Percentiles rank a stretch among this genome's conserved stretches.
phyloP scores from a whole-genome alignment of 2,113 vertebrate species.

The Triplophysa rosa region DNA sequence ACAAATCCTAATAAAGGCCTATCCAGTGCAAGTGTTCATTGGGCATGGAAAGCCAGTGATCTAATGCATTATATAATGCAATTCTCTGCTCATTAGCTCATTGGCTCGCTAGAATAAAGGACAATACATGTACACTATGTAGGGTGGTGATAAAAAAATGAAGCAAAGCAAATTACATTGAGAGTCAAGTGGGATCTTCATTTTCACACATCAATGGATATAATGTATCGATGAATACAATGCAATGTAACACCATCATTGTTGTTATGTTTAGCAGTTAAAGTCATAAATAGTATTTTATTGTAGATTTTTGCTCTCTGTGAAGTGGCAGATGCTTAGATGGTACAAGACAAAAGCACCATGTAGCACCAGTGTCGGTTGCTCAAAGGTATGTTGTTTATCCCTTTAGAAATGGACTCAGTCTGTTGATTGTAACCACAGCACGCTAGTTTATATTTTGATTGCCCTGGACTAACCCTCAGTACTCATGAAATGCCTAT shows the following conservation, averaged over 20 bases:
- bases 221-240: too few relatives aligned
- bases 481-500: constrained; percentile 73
- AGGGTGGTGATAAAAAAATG: not conserved
- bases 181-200: too few relatives aligned
- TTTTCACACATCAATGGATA: too few relatives aligned
- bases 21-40: constrained; percentile 20
- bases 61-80: constrained; percentile 2
- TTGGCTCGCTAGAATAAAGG: constrained; percentile 12
- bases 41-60: constrained; percentile 3
- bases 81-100: constrained; percentile 17
- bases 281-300: too few relatives aligned
- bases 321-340: not conserved
- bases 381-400: not conserved
- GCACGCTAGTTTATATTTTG: constrained; percentile 63
- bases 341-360: not conserved
- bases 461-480: constrained; percentile 56
- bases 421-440: constrained; percentile 48
- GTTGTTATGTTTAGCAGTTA: too few relatives aligned
- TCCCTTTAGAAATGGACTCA: constrained; percentile 2
- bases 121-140: not conserved
- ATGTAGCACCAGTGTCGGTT: not conserved
- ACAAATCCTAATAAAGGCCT: constrained; percentile 43
- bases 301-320: not conserved
- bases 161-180: too few relatives aligned
- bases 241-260: too few relatives aligned